A percentile compares a stretch with the other conserved stretches of the same genome.
Conservation (phyloP, 2,113 vertebrate species). For the Todiramphus saurophagus region DNA sequence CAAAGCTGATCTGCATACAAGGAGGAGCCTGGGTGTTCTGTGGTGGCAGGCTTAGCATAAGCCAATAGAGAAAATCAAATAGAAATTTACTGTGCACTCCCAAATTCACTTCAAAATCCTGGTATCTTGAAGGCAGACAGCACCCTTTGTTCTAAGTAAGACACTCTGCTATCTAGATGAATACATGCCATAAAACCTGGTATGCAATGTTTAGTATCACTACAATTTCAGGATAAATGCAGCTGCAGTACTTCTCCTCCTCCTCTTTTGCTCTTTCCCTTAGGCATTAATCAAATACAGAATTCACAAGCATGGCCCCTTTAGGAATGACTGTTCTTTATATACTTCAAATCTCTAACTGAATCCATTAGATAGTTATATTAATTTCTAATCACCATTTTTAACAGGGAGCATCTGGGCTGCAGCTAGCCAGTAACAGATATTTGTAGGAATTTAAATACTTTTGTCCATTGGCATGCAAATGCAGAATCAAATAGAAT, state of each 20-base stretch:
- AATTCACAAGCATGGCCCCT: not conserved
- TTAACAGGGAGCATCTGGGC: not conserved
- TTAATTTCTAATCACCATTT: conserved; percentile 42
- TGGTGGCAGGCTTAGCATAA: not conserved
- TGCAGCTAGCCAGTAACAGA: not conserved
- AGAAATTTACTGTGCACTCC: not conserved
- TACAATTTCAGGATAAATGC: not conserved
- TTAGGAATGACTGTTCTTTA: conserved; percentile 3
- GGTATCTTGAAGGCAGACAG: not conserved
- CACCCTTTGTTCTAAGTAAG: not conserved
- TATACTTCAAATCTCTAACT: not conserved
- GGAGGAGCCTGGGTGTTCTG: not conserved
- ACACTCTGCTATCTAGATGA: not conserved
- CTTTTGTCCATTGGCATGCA: not conserved
- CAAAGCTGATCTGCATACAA: not conserved
- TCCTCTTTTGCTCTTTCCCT: not conserved
- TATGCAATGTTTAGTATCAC: not conserved
- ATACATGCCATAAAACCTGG: not conserved
- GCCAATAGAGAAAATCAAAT: not conserved
- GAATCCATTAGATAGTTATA: not conserved
- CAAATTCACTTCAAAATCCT: not conserved
- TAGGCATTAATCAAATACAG: conserved; percentile 31
- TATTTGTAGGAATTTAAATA: not conserved
- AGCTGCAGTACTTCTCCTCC: not conserved
- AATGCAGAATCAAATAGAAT: not conserved